Percentiles rank a stretch among this genome's conserved stretches.
Evolutionary conservation across 2,797 vertebrate genomes (phyloP).

Genomic region (Chelonia mydas): DNA sequence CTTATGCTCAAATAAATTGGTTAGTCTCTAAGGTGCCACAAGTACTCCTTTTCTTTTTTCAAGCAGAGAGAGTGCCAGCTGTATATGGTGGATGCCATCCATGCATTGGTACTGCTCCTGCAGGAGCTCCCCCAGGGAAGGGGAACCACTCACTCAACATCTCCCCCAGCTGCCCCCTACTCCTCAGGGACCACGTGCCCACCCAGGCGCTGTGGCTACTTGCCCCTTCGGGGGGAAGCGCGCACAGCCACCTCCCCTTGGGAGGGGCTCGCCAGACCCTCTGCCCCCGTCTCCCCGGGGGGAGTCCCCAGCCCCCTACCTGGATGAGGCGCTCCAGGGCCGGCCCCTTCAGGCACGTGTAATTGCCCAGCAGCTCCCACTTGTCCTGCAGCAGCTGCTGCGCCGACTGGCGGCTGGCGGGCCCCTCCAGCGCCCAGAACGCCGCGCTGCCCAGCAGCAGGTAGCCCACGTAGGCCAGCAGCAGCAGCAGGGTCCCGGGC

Average conservation of each 20-base stretch:
- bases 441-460: conserved; percentile 84
- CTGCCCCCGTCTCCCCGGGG: neutral
- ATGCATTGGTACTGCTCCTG: neutral
- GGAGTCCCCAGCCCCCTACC: conserved; percentile 75
- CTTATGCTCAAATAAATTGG: too few relatives aligned
- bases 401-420: conserved; percentile 80
- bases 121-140: neutral
- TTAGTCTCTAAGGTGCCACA: too few relatives aligned
- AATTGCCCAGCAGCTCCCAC: conserved; percentile 85
- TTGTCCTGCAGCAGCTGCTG: conserved; percentile 82
- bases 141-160: too few relatives aligned
- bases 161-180: neutral
- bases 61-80: neutral
- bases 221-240: neutral
- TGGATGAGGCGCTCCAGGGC: conserved; percentile 86
- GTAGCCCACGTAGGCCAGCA: conserved; percentile 83
- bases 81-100: too few relatives aligned
- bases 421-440: conserved; percentile 88
- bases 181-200: too few relatives aligned
- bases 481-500: conserved; percentile 67
- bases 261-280: neutral
- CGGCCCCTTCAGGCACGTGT: conserved; percentile 84
- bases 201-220: neutral
- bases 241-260: neutral
- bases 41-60: too few relatives aligned